phyloP scores from a whole-genome alignment of 2,888 invertebrate genomes.

The Chalcosyrphus nemorum region DNA sequence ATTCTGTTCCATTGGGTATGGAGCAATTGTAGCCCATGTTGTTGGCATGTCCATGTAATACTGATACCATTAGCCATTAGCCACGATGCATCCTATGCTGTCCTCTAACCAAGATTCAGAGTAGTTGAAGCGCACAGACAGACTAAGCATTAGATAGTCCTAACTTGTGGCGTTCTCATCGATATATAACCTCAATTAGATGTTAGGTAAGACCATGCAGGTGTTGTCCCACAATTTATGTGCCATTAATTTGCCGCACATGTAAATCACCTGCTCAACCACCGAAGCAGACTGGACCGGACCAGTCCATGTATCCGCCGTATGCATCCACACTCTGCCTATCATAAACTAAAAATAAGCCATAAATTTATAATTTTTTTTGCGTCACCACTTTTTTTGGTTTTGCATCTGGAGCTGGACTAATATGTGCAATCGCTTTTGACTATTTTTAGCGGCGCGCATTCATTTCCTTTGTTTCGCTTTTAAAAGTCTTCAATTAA shows the following conservation, averaged over 20 bases:
- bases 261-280: background rate
- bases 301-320: no score
- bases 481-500: constrained; percentile 70
- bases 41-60: no score
- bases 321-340: background rate
- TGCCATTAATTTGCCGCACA: background rate
- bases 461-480: constrained; percentile 59
- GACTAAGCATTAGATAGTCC: no score
- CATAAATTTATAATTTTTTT: background rate
- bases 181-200: no score
- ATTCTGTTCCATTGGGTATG: no score
- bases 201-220: background rate
- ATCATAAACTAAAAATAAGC: background rate
- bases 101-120: no score
- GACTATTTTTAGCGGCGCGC: constrained; percentile 46
- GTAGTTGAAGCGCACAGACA: no score
- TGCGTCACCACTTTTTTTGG: background rate
- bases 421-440: constrained; percentile 32
- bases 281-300: no score
- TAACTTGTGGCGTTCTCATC: no score
- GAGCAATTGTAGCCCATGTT: no score
- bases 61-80: no score
- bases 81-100: no score
- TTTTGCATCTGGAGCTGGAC: constrained; percentile 15
- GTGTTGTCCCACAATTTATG: background rate